These are phyloP conservation scores for Myotis pilosus DNA, from an alignment of 2,797 vertebrate genomes.

Conservation along the genomic window DNA sequence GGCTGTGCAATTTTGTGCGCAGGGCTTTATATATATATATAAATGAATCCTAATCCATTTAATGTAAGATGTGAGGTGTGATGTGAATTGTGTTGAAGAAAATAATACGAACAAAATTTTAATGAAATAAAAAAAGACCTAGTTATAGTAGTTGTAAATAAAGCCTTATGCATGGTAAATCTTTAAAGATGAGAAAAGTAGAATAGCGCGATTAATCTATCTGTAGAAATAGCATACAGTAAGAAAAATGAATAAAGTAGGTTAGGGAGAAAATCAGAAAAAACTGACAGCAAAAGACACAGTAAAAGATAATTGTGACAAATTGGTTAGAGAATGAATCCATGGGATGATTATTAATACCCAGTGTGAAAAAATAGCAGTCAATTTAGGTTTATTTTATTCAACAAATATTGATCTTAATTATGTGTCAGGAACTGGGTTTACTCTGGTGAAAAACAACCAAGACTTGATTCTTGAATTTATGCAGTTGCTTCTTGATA, in stretches of 20 bases:
- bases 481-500: background rate
- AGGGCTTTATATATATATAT: too few relatives aligned
- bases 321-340: constrained; percentile 9
- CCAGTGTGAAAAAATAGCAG: background rate
- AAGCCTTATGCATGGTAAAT: background rate
- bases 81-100: background rate
- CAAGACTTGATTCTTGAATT: background rate
- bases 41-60: background rate
- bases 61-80: background rate
- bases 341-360: background rate
- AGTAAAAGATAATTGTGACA: background rate
- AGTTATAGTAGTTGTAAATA: background rate
- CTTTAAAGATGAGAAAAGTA: background rate
- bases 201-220: background rate
- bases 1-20: too few relatives aligned
- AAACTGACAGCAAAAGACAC: background rate
- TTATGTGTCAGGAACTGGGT: background rate
- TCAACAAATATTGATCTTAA: background rate
- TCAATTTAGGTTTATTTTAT: background rate
- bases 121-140: background rate
- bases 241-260: background rate
- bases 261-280: background rate
- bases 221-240: background rate
- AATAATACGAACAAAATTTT: background rate
- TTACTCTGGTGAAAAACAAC: background rate